A percentile compares a stretch with the other conserved stretches of the same genome.
Conservation (phyloP, 1,140 invertebrate genomes). For the Aphidius gifuensis region DNA sequence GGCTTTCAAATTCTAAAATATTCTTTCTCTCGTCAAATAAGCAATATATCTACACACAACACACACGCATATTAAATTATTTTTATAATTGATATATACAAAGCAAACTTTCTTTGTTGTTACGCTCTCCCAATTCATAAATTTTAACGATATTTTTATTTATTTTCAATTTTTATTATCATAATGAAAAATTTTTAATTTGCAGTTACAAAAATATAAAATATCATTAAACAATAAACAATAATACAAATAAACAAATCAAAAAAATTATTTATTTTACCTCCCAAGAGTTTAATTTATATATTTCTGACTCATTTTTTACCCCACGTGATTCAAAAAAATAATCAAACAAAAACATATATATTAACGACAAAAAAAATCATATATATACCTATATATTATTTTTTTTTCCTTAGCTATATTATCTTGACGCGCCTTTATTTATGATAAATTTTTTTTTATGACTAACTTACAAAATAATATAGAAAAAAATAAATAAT, state of each 20-base stretch:
- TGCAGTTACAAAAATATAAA: neutral
- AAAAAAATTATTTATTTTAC: neutral
- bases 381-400: neutral
- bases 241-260: neutral
- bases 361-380: neutral
- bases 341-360: neutral
- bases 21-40: too few species aligned
- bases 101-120: slow-evolving; percentile 12
- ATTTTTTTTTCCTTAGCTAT: too few species aligned
- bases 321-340: neutral
- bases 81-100: neutral
- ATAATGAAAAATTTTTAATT: neutral
- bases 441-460: slow-evolving; percentile 11
- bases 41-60: neutral
- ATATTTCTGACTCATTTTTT: too few species aligned
- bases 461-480: neutral
- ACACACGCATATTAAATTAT: neutral
- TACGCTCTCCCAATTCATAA: slow-evolving; percentile 3
- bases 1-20: neutral
- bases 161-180: neutral
- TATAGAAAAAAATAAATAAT: neutral
- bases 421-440: slow-evolving; percentile 13
- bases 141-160: neutral
- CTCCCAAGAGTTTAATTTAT: too few species aligned
- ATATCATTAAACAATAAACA: neutral